A percentile compares a stretch with the other conserved stretches of the same genome.
Evolutionary conservation across 2,113 vertebrate species (phyloP).

Genomic region (Trachemys scripta): DNA sequence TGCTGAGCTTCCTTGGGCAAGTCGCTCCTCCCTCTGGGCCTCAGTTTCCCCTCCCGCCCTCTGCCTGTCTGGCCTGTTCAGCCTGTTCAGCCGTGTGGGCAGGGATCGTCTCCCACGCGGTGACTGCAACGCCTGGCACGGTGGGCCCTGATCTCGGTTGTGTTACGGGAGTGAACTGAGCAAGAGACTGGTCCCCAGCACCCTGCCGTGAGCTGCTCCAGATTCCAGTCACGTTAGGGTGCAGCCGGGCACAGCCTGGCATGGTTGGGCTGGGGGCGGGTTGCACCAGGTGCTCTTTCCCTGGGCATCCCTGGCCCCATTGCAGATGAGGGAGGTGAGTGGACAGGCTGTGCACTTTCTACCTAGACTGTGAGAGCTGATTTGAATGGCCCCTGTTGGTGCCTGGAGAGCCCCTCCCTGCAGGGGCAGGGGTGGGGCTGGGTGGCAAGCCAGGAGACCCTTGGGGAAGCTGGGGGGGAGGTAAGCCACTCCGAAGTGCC

Average conservation of each 20-base stretch:
- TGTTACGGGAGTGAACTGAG: background rate
- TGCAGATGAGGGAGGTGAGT: no score
- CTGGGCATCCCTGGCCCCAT: no score
- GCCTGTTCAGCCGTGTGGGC: no score
- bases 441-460: background rate
- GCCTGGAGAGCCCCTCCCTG: background rate
- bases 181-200: background rate
- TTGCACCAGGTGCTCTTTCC: constrained; percentile 24
- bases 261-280: background rate
- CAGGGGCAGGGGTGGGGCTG: background rate
- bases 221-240: constrained; percentile 21
- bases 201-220: background rate
- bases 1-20: background rate
- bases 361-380: background rate
- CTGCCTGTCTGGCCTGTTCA: background rate
- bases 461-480: background rate
- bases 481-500: background rate
- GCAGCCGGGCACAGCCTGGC: background rate
- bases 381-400: background rate
- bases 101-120: no score
- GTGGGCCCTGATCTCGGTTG: background rate
- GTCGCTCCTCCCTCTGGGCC: no score
- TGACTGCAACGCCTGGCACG: background rate
- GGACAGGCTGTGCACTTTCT: background rate
- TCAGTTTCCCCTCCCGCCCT: background rate